These are phyloP conservation scores for Aphyosemion australe DNA, from an alignment of 2,113 vertebrate genomes.

Conservation along the genomic window DNA sequence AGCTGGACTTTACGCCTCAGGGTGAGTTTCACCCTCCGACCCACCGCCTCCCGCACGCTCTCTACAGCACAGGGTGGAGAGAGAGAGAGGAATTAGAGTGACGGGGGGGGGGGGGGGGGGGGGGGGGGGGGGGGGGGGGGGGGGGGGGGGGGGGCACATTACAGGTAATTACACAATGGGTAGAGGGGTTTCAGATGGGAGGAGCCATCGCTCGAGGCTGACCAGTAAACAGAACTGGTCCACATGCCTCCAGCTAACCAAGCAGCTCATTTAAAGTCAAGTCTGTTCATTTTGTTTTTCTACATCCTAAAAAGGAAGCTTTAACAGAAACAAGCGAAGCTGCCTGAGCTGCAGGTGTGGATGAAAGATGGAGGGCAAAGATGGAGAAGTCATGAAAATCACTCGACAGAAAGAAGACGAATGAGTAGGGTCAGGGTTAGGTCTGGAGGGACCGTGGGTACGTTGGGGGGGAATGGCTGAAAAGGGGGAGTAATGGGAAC, in stretches of 20 bases:
- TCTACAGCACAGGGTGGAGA: slow-evolving; percentile 50
- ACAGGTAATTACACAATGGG: not conserved
- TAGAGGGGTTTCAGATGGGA: not conserved
- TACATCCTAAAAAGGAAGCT: too few relatives aligned
- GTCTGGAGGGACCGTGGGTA: not conserved
- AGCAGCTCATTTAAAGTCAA: not conserved
- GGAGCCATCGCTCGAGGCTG: not conserved
- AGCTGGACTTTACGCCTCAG: slow-evolving; percentile 89
- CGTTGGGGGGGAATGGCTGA: not conserved
- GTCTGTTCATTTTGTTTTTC: too few relatives aligned
- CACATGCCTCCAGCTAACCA: not conserved
- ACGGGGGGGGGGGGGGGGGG: slow-evolving; percentile 2
- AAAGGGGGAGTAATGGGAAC: not conserved
- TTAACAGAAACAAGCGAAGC: not conserved
- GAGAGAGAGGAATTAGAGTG: not conserved
- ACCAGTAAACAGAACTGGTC: not conserved
- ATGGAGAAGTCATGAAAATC: not conserved
- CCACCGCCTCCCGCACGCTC: slow-evolving; percentile 89
- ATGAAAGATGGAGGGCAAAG: not conserved
- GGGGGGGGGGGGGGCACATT: not conserved
- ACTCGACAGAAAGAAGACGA: not conserved
- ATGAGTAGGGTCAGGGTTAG: too few relatives aligned
- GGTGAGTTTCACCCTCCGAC: slow-evolving; percentile 86
- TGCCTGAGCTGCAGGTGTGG: not conserved
- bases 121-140: not conserved